Percentiles rank a stretch among this genome's conserved stretches.
Evolutionary conservation across 2,888 invertebrate species (phyloP).

Genomic region (Apodemia mormo): DNA sequence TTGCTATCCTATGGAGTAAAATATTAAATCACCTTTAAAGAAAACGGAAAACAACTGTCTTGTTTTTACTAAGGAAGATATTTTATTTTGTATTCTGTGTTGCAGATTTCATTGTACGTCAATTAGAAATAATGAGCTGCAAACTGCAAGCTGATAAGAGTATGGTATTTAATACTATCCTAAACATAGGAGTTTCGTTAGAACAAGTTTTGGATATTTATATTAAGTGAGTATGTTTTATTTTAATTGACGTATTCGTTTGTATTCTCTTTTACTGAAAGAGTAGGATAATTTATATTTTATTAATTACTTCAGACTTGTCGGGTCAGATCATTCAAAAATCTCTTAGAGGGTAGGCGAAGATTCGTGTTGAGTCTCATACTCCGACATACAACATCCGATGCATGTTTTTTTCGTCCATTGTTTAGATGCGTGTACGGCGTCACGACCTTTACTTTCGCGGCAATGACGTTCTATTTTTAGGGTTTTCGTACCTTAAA

Average conservation of each 20-base stretch:
- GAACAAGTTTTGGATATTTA: conserved; percentile 91
- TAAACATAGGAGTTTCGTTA: conserved; percentile 89
- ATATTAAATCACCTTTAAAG: not conserved
- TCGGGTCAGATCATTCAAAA: too few species aligned
- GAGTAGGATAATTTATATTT: too few species aligned
- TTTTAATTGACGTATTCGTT: not conserved
- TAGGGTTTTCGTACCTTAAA: too few species aligned
- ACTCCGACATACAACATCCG: too few species aligned
- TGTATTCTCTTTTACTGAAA: too few species aligned
- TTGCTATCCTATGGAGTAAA: not conserved
- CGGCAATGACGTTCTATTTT: too few species aligned
- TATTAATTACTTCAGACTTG: too few species aligned
- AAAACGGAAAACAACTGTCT: not conserved
- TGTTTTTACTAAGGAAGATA: not conserved
- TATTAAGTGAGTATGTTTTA: conserved; percentile 82
- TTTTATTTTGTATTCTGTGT: conserved; percentile 38
- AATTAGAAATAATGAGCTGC: conserved; percentile 89
- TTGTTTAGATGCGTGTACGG: too few species aligned
- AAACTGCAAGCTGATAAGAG: conserved; percentile 86
- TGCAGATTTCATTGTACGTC: conserved; percentile 89
- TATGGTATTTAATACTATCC: conserved; percentile 89
- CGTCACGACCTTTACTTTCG: too few species aligned
- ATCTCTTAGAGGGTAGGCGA: too few species aligned
- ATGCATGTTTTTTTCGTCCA: too few species aligned
- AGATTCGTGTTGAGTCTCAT: too few species aligned